phyloP scores from a whole-genome alignment of 2,797 vertebrate genomes.

The Smutsia temminckii region DNA sequence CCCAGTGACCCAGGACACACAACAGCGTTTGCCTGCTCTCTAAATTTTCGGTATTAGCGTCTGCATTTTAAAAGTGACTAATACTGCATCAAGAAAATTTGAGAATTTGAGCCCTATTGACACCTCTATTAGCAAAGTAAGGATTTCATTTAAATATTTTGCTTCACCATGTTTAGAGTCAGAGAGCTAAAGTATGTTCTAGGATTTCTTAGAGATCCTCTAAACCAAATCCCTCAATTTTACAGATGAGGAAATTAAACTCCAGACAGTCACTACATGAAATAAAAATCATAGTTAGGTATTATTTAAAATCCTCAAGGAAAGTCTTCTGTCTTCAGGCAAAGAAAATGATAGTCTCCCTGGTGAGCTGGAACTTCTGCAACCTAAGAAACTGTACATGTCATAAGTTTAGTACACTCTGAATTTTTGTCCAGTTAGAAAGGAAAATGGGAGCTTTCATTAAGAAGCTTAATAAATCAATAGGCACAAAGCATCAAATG shows the following conservation, averaged over 20 bases:
- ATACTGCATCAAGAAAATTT: not conserved
- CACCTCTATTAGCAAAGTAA: not conserved
- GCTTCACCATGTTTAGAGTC: not conserved
- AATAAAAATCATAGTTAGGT: not conserved
- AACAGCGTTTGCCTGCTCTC: not conserved
- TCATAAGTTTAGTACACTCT: not conserved
- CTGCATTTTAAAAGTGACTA: not conserved
- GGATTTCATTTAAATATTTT: not conserved
- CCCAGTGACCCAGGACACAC: not conserved
- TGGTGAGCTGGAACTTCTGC: too few species aligned
- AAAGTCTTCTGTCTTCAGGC: not conserved
- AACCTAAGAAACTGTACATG: not conserved
- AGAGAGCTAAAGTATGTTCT: not conserved
- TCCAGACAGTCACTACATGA: not conserved
- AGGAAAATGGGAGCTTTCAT: not conserved
- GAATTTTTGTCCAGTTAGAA: not conserved
- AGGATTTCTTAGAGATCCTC: not conserved
- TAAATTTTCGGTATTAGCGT: not conserved
- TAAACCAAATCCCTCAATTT: not conserved
- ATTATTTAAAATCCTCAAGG: not conserved
- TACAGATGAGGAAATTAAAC: not conserved
- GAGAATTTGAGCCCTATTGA: not conserved
- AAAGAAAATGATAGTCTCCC: not conserved
- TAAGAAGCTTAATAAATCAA: not conserved
- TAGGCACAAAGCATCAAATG: not conserved